Evolutionary conservation across 92 coral and sea anemone genomes (phyloP), one percentile per base, ranked within the genome.

Genomic region (Epizoanthus scotinus): DNA sequence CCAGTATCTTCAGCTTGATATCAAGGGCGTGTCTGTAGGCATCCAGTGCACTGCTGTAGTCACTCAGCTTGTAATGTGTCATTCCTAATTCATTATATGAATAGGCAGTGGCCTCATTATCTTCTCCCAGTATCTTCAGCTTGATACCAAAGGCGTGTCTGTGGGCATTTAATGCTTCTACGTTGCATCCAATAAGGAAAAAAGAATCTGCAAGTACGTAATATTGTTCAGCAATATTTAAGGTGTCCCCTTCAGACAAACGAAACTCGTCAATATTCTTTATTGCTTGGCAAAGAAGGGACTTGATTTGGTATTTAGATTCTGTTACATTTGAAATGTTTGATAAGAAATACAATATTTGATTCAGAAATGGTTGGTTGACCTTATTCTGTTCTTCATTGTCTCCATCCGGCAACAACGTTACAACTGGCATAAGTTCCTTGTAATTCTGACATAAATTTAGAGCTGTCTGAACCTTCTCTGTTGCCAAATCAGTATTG

Each of bases 11-110:
- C 5, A 25, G 7, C 14, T 61, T 17, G 7, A 70, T 70, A 19
- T 82, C 62, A 24, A 64, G 84, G 5, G 74, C 84, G 19, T 40
- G 36, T 53, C 36, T 17, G 12, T 28, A 12, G 20, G 56, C 18
- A 10, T 18, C 17, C 8, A 40, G 21, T 25, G n/a, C 42, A n/a
- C 21, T 68, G 7, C 9, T 19, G 47, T 40, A 58, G 63, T 58
- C 63, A n/a, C 12, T 22, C 5, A 58, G 27, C 7, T 2, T 2
- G 21, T 0, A 3, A n/a, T 58, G 21, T 58, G 63, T 7, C 5
- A 5, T 13, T 7, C 63, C 63, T n/a, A 58, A 2, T 3, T 18
- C 9, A 58, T 21, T 1, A 31, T 70, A 70, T 42, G 56, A 20
- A 21, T 5, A 1, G 21, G 47, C 47, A 40, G 47, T 40, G 47